A percentile compares a stretch with the other conserved stretches of the same genome.
Evolutionary conservation across 2,113 vertebrate species (phyloP).

Genomic region (Morone saxatilis): DNA sequence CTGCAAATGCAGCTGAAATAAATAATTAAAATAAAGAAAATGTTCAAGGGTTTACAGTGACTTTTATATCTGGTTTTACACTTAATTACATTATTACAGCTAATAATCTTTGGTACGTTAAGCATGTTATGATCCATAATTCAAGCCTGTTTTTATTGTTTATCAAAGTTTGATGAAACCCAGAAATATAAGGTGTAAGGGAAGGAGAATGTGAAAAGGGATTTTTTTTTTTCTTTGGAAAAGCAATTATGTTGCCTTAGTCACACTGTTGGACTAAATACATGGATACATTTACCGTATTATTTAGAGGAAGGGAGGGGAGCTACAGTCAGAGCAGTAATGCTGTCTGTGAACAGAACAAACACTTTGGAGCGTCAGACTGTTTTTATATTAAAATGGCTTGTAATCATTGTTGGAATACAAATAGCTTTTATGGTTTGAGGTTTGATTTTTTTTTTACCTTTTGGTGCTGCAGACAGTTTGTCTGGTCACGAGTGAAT

Average conservation of each 20-base stretch:
- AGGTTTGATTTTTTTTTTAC: background rate
- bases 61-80: too few species aligned
- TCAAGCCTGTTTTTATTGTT: background rate
- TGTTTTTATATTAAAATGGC: background rate
- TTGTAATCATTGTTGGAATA: slow-evolving; percentile 10
- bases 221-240: background rate
- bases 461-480: slow-evolving; percentile 27
- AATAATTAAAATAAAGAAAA: too few species aligned
- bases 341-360: background rate
- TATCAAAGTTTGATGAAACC: background rate
- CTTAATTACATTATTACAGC: background rate
- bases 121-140: background rate
- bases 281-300: background rate
- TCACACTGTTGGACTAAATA: background rate
- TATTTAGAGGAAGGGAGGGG: slow-evolving; percentile 19
- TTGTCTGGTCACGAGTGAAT: slow-evolving; percentile 16
- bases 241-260: background rate
- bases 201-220: slow-evolving; percentile 17
- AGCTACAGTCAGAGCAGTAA: background rate
- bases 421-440: background rate
- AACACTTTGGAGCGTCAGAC: background rate
- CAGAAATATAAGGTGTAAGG: slow-evolving; percentile 4
- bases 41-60: background rate
- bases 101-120: background rate
- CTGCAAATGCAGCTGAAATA: background rate